These are phyloP conservation scores for Circaetus cinerascens DNA, from an alignment of 2,113 vertebrate species.

Conservation along the genomic window DNA sequence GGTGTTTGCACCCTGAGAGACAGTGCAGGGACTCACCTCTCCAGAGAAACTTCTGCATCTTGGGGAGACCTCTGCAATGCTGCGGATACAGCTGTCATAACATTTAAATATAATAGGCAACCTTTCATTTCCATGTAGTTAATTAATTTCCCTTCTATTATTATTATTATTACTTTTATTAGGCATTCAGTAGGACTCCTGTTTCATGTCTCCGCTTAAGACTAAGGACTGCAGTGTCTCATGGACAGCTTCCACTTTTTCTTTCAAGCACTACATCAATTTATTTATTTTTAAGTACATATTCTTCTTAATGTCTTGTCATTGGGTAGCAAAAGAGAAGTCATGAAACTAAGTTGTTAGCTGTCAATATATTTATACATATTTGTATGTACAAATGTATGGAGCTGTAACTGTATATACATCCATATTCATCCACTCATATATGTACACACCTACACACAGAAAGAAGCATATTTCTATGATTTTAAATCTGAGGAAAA, in stretches of 20 bases:
- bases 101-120: not conserved
- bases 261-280: not conserved
- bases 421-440: not conserved
- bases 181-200: not conserved
- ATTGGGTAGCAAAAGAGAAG: not conserved
- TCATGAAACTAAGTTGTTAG: not conserved
- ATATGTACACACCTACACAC: rapidly evolving
- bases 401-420: not conserved
- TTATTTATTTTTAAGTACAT: not conserved
- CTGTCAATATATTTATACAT: not conserved
- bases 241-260: not conserved
- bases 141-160: not conserved
- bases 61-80: not conserved
- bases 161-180: not conserved
- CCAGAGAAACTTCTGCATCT: rapidly evolving
- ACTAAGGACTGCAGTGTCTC: not conserved
- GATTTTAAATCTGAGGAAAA: not conserved
- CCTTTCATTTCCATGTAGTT: not conserved
- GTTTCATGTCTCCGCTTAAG: not conserved
- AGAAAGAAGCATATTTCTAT: not conserved
- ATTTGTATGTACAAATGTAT: not conserved
- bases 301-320: not conserved
- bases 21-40: not conserved
- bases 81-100: not conserved
- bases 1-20: not conserved